A percentile compares a stretch with the other conserved stretches of the same genome.
Evolutionary conservation across 2,888 invertebrate genomes (phyloP).

Genomic region (Anorthoa munda): DNA sequence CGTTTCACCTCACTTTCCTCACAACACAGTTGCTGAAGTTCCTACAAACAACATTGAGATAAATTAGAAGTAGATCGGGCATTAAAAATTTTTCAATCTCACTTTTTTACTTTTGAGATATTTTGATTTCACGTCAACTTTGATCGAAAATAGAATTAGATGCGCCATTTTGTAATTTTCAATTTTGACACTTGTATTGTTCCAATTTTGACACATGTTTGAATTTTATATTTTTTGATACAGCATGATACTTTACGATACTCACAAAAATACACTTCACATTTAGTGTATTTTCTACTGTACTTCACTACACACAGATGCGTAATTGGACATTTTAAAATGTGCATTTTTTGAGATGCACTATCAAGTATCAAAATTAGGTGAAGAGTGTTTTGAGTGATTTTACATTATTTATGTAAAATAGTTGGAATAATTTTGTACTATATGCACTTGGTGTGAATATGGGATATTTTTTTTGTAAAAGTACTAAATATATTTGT

Average conservation of each 20-base stretch:
- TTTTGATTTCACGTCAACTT: slow-evolving; percentile 19
- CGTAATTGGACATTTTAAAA: not conserved
- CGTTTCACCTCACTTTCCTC: slow-evolving; percentile 42
- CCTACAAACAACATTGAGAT: slow-evolving; percentile 32
- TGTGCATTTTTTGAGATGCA: not conserved
- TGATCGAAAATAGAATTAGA: slow-evolving; percentile 48
- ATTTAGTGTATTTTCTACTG: slow-evolving; percentile 33
- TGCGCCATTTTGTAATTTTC: slow-evolving; percentile 41
- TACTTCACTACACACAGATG: slow-evolving; percentile 19
- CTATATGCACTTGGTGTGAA: slow-evolving; percentile 39
- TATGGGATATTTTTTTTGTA: not conserved
- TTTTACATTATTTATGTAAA: slow-evolving; percentile 2
- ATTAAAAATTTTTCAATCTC: slow-evolving; percentile 18
- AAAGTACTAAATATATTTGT: slow-evolving; percentile 46
- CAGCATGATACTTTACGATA: slow-evolving; percentile 53
- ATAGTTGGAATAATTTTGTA: slow-evolving; percentile 1
- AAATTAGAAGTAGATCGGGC: slow-evolving; percentile 48
- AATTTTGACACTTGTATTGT: slow-evolving; percentile 35
- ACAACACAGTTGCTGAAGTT: slow-evolving; percentile 25
- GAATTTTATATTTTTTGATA: slow-evolving; percentile 13
- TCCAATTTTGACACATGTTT: slow-evolving; percentile 44
- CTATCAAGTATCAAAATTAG: slow-evolving; percentile 22
- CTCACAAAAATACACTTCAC: slow-evolving; percentile 54
- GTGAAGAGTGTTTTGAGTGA: slow-evolving; percentile 25
- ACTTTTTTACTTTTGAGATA: slow-evolving; percentile 4